Evolutionary conservation across 2,888 invertebrate genomes (phyloP).

Genomic region (Amblyteles armatorius): DNA sequence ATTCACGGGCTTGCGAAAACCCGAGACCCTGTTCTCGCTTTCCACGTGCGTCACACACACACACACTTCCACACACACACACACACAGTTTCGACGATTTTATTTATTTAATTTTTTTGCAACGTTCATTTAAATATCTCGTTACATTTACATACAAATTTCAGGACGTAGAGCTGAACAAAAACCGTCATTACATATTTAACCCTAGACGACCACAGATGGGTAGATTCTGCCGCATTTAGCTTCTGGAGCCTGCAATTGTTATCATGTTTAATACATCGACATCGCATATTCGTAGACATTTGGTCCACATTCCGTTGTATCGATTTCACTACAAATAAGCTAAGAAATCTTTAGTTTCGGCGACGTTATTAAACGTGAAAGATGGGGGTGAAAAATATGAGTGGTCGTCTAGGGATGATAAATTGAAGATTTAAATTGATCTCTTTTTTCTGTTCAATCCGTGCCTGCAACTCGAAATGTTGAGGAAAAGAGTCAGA

Average conservation of each 20-base stretch:
- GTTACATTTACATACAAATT: background rate
- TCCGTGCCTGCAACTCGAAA: constrained; percentile 9
- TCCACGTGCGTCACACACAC: background rate
- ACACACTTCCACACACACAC: constrained; percentile 2
- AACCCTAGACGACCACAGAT: background rate
- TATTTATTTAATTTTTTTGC: background rate
- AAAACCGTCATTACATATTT: background rate
- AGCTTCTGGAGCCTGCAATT: background rate
- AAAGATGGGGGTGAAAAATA: background rate
- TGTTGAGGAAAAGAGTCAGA: background rate
- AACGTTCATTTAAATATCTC: background rate
- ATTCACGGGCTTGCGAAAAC: constrained; percentile 2
- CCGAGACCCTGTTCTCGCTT: constrained; percentile 1
- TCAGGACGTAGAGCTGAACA: background rate
- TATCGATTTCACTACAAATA: background rate
- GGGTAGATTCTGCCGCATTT: background rate
- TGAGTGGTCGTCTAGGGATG: background rate
- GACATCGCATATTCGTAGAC: background rate
- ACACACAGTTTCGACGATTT: background rate
- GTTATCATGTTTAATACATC: background rate
- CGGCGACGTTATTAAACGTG: background rate
- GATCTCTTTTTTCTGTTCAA: background rate
- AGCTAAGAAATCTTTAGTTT: background rate
- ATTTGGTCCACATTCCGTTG: background rate
- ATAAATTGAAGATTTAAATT: background rate